Percentiles rank a stretch among this genome's conserved stretches.
These are phyloP conservation scores for Unio pictorum DNA, from an alignment of 2,888 invertebrate genomes.

Conservation along the genomic window DNA sequence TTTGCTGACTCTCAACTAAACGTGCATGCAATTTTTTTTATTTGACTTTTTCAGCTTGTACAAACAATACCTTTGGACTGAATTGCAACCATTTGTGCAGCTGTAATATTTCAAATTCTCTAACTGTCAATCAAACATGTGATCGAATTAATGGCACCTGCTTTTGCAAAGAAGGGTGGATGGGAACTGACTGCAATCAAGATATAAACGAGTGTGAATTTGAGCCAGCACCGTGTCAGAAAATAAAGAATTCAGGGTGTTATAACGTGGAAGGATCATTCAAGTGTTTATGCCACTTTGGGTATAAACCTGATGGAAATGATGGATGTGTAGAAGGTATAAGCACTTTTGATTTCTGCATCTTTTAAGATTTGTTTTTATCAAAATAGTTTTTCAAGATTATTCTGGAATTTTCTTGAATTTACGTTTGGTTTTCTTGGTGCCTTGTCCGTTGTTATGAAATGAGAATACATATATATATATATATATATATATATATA, in stretches of 20 bases:
- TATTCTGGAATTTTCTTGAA: too few species aligned
- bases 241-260: background rate
- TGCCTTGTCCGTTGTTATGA: too few species aligned
- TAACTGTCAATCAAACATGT: background rate
- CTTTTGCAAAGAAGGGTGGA: background rate
- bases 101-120: background rate
- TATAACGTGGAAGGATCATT: constrained; percentile 1
- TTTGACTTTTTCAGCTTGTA: constrained; percentile 1
- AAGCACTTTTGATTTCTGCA: too few species aligned
- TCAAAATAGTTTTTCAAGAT: too few species aligned
- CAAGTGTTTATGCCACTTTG: background rate
- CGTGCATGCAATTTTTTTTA: too few species aligned
- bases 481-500: too few species aligned
- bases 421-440: too few species aligned
- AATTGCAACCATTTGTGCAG: background rate
- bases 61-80: background rate
- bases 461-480: too few species aligned
- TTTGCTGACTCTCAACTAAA: too few species aligned
- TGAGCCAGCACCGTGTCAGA: background rate
- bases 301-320: background rate
- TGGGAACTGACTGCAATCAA: background rate
- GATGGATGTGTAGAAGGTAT: too few species aligned
- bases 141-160: constrained; percentile 1
- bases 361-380: too few species aligned
- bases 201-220: constrained; percentile 4